Evolutionary conservation across 2,888 invertebrate species (phyloP).

Genomic region (Lampropteryx suffumata): DNA sequence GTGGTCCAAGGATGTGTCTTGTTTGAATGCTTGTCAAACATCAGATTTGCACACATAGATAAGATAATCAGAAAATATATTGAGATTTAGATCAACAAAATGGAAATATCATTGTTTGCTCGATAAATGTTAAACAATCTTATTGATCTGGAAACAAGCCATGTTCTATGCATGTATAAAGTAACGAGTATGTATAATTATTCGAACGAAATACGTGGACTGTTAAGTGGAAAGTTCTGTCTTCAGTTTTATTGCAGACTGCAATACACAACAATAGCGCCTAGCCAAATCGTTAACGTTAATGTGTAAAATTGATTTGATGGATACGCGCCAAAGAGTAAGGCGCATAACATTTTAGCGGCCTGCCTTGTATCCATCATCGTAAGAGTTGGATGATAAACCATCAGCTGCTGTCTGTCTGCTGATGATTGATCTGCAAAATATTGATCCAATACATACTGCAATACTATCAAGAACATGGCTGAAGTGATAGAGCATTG

Average conservation of each 20-base stretch:
- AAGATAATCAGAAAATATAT: not conserved
- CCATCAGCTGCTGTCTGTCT: not conserved
- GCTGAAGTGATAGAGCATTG: too few relatives aligned
- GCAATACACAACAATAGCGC: conserved; percentile 1
- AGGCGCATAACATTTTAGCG: conserved; percentile 12
- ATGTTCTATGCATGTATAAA: too few relatives aligned
- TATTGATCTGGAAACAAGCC: too few relatives aligned
- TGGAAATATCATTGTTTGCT: too few relatives aligned
- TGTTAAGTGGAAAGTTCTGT: conserved; percentile 4
- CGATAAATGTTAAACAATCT: too few relatives aligned
- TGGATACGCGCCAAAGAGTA: conserved; percentile 15
- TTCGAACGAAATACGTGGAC: too few relatives aligned
- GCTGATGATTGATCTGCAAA: not conserved
- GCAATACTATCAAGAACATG: not conserved
- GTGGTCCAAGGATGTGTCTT: too few relatives aligned
- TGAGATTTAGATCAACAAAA: not conserved
- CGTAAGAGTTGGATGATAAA: not conserved
- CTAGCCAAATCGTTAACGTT: conserved; percentile 12
- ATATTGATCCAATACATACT: not conserved
- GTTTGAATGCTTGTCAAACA: too few relatives aligned
- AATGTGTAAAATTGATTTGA: conserved; percentile 11
- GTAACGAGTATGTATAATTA: too few relatives aligned
- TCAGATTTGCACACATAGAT: not conserved
- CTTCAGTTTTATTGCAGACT: conserved; percentile 1
- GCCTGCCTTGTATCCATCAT: conserved; percentile 3